phyloP scores from a whole-genome alignment of 2,113 vertebrate genomes.

The Ciconia boyciana region DNA sequence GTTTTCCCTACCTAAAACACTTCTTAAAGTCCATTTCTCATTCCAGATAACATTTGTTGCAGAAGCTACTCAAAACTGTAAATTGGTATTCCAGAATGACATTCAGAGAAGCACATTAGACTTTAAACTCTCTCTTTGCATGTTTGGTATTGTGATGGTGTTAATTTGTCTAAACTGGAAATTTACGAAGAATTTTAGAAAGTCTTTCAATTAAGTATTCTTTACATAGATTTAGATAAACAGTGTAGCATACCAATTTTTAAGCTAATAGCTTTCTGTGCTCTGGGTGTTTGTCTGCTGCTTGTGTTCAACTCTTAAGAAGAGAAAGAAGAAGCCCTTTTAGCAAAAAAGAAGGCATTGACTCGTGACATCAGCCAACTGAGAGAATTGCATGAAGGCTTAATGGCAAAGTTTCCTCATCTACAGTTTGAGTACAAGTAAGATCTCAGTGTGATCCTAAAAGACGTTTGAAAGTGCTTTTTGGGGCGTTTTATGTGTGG shows the following conservation, averaged over 20 bases:
- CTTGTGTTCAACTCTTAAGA: constrained; percentile 72
- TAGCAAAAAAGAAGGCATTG: constrained; percentile 78
- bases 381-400: constrained; percentile 79
- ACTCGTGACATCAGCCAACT: constrained; percentile 72
- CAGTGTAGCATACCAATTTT: not conserved
- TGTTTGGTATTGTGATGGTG: not conserved
- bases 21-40: not conserved
- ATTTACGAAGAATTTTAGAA: not conserved
- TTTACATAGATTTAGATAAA: not conserved
- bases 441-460: not conserved
- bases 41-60: not conserved
- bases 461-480: not conserved
- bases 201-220: not conserved
- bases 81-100: not conserved
- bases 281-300: not conserved
- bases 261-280: not conserved
- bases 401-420: constrained; percentile 85
- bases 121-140: not conserved
- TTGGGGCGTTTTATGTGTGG: not conserved
- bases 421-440: constrained; percentile 93
- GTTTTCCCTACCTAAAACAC: not conserved
- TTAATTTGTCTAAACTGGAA: not conserved
- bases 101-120: not conserved
- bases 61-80: not conserved
- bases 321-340: constrained; percentile 79